Evolutionary conservation across 2,888 invertebrate genomes (phyloP).

Genomic region (Drosophila kuntzei): DNA sequence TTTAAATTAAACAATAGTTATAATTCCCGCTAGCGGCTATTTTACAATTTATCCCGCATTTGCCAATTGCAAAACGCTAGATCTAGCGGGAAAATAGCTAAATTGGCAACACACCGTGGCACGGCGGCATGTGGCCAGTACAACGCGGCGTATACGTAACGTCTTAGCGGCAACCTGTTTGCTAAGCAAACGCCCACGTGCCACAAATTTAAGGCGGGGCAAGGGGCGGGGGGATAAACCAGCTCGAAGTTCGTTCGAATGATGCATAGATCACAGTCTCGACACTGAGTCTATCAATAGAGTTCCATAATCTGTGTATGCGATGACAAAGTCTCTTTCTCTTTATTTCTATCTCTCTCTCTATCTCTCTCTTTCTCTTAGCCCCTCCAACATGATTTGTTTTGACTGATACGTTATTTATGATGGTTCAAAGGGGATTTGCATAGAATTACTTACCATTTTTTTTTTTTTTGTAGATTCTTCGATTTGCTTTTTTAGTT

Average conservation of each 20-base stretch:
- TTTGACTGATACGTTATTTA: conserved; percentile 29
- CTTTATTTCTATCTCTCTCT: neutral
- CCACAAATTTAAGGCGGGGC: conserved; percentile 2
- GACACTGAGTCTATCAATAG: conserved; percentile 10
- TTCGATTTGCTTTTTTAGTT: conserved; percentile 18
- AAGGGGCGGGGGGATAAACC: neutral
- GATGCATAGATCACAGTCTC: conserved; percentile 2
- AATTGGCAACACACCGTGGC: no score
- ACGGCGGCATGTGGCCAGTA: conserved; percentile 18
- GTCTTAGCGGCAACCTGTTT: conserved; percentile 65
- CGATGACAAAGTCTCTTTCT: neutral
- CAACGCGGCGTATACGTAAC: conserved; percentile 53
- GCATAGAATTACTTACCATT: conserved; percentile 50
- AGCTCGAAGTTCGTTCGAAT: neutral
- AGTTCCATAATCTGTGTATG: conserved; percentile 2
- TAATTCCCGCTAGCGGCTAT: no score
- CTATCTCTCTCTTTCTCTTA: neutral
- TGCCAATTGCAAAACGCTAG: no score
- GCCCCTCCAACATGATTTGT: conserved; percentile 24
- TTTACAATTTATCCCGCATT: no score
- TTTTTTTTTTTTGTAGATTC: conserved; percentile 22
- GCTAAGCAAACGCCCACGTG: conserved; percentile 37
- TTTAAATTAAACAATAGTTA: no score
- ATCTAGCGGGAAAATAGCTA: no score
- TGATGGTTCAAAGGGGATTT: conserved; percentile 14